Conservation (phyloP, 1,140 invertebrate species). For the Penaeus indicus region DNA sequence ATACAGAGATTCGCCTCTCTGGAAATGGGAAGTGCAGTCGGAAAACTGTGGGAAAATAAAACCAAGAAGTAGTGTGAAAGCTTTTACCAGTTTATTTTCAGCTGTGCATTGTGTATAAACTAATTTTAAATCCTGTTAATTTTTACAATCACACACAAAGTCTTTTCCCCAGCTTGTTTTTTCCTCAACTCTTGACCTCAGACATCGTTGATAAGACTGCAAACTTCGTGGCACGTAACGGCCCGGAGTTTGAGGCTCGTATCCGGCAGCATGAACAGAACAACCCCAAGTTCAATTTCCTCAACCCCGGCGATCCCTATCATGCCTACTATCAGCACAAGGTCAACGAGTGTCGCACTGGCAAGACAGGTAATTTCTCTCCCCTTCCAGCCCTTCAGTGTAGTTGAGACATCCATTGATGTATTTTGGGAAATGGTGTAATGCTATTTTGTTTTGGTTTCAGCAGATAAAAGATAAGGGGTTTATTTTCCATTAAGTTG, state of each 20-base stretch:
- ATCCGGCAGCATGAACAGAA: slow-evolving; percentile 97
- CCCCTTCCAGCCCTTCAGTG: not conserved
- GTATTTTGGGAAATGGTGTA: too few relatives aligned
- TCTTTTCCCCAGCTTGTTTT: slow-evolving; percentile 25
- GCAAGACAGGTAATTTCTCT: slow-evolving; percentile 76
- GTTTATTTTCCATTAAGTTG: too few relatives aligned
- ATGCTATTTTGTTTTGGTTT: too few relatives aligned
- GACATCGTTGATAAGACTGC: slow-evolving; percentile 99
- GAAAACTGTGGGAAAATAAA: too few relatives aligned
- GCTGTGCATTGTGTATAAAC: too few relatives aligned
- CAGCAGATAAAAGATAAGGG: too few relatives aligned
- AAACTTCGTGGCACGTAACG: slow-evolving; percentile 97
- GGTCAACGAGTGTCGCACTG: slow-evolving; percentile 95
- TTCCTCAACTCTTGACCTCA: slow-evolving; percentile 70
- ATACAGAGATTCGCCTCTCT: too few relatives aligned
- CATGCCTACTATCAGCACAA: slow-evolving; percentile 99
- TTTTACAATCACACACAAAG: too few relatives aligned
- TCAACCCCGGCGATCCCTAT: slow-evolving; percentile 97
- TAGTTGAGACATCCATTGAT: not conserved
- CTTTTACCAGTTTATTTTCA: too few relatives aligned
- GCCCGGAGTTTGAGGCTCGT: slow-evolving; percentile 96
- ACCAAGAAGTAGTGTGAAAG: too few relatives aligned
- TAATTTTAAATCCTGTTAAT: too few relatives aligned
- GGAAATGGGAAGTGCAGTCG: too few relatives aligned
- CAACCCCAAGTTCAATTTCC: slow-evolving; percentile 98